A percentile compares a stretch with the other conserved stretches of the same genome.
Evolutionary conservation across 2,797 vertebrate genomes (phyloP).

Genomic region (Distichodus sexfasciatus): DNA sequence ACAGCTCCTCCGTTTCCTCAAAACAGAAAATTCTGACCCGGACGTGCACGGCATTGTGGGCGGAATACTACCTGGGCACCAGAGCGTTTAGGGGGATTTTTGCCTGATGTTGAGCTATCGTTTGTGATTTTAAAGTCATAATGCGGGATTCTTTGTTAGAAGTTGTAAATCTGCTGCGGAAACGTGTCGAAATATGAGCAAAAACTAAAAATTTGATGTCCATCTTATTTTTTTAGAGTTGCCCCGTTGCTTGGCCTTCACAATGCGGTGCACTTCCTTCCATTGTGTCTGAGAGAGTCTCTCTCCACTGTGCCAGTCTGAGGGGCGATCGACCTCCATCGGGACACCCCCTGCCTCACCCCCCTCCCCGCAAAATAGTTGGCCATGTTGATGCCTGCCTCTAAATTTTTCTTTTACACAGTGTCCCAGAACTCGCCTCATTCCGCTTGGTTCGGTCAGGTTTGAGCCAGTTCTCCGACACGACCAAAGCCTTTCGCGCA

Average conservation of each 20-base stretch:
- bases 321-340: constrained; percentile 92
- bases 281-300: constrained; percentile 66
- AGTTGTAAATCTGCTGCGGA: too few species aligned
- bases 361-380: constrained; percentile 74
- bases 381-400: constrained; percentile 95
- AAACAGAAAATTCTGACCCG: constrained; percentile 60
- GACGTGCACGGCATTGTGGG: constrained; percentile 86
- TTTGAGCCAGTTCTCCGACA: constrained; percentile 77
- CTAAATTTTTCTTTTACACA: constrained; percentile 55
- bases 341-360: constrained; percentile 73
- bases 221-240: too few species aligned
- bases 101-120: too few species aligned
- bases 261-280: constrained; percentile 75
- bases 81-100: constrained; percentile 50
- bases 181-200: too few species aligned
- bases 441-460: constrained; percentile 42
- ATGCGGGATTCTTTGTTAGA: too few species aligned
- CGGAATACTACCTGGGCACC: constrained; percentile 80
- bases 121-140: too few species aligned
- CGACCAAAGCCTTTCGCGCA: constrained; percentile 20
- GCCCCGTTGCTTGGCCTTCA: constrained; percentile 73
- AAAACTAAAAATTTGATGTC: too few species aligned
- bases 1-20: constrained; percentile 47
- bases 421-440: constrained; percentile 74
- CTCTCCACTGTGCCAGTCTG: constrained; percentile 76